Evolutionary conservation across 2,888 invertebrate genomes (phyloP).

Genomic region (Xestia sexstrigata): DNA sequence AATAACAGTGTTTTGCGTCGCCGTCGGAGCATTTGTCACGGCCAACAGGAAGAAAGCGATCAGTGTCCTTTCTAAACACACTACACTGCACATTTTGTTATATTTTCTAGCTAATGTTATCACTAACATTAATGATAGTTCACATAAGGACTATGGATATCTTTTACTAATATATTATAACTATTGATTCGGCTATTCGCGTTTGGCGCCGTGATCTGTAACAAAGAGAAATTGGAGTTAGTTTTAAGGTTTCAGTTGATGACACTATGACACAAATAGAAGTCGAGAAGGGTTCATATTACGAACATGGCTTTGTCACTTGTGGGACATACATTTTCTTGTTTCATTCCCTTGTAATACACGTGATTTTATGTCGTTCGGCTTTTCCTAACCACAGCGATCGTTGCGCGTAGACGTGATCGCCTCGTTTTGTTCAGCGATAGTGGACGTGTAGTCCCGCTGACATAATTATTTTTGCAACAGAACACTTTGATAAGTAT

Average conservation of each 20-base stretch:
- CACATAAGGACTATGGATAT: slow-evolving; percentile 67
- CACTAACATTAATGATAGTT: slow-evolving; percentile 69
- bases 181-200: slow-evolving; percentile 65
- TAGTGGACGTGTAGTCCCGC: not conserved
- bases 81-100: slow-evolving; percentile 83
- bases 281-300: not conserved
- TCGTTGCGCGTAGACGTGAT: not conserved
- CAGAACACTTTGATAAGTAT: not conserved
- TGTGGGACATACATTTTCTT: not conserved
- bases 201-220: slow-evolving; percentile 80
- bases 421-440: not conserved
- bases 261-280: not conserved
- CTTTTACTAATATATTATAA: slow-evolving; percentile 56
- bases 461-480: not conserved
- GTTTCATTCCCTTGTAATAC: not conserved
- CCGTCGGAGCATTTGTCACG: slow-evolving; percentile 82
- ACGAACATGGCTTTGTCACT: not conserved
- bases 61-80: slow-evolving; percentile 79
- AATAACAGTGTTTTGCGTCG: slow-evolving; percentile 82
- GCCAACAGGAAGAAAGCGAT: slow-evolving; percentile 80
- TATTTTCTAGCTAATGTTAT: slow-evolving; percentile 78
- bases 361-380: not conserved
- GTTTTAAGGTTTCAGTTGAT: not conserved
- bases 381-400: not conserved
- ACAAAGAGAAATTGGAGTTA: slow-evolving; percentile 71